phyloP scores from a whole-genome alignment of 2,888 invertebrate genomes.

The Pemphredon lugubris region DNA sequence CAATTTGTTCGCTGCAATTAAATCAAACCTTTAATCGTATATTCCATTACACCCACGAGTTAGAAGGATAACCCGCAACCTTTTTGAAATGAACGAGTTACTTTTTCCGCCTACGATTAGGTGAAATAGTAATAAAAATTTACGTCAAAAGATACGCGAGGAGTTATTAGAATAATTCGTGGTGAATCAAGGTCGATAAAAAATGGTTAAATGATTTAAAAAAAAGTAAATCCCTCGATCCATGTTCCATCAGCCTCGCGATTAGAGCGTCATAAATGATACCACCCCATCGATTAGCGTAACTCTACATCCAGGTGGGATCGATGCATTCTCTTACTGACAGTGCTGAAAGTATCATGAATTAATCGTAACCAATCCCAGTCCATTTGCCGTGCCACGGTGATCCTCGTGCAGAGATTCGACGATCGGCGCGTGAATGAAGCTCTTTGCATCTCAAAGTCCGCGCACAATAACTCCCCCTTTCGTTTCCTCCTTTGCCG shows the following conservation, averaged over 20 bases:
- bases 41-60: too few relatives aligned
- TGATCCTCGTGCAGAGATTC: slow-evolving; percentile 8
- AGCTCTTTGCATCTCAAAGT: slow-evolving; percentile 1
- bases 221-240: slow-evolving; percentile 17
- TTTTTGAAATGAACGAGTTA: too few relatives aligned
- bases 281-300: slow-evolving; percentile 4
- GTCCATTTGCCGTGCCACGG: slow-evolving; percentile 44
- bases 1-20: too few relatives aligned
- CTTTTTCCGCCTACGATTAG: too few relatives aligned
- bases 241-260: slow-evolving; percentile 13
- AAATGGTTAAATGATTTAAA: too few relatives aligned
- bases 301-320: slow-evolving; percentile 34
- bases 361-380: slow-evolving; percentile 52
- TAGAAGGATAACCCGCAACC: too few relatives aligned
- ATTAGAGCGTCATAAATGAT: slow-evolving; percentile 40
- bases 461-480: background rate
- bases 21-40: too few relatives aligned
- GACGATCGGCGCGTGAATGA: slow-evolving; percentile 1
- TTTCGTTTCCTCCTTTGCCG: background rate
- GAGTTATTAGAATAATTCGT: too few relatives aligned
- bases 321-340: slow-evolving; percentile 32
- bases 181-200: too few relatives aligned
- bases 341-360: slow-evolving; percentile 47
- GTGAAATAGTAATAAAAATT: too few relatives aligned
- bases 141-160: too few relatives aligned